phyloP scores from a whole-genome alignment of 2,797 vertebrate genomes.

The Meda fulgida region DNA sequence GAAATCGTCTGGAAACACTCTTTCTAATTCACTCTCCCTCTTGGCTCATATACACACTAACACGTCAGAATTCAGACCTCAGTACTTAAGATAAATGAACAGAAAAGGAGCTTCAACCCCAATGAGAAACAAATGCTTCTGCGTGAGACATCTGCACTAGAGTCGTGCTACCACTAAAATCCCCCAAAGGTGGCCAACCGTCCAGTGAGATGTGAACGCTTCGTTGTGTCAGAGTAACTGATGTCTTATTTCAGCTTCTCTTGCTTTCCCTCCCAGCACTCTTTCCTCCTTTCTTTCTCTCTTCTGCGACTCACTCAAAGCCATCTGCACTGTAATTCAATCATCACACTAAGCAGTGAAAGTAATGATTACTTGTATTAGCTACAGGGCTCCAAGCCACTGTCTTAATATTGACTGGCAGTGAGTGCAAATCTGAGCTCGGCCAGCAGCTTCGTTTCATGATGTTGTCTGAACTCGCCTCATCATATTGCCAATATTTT shows the following conservation, averaged over 20 bases:
- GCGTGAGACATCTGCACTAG: background rate
- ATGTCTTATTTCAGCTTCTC: conserved; percentile 53
- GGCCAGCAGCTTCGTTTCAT: conserved; percentile 4
- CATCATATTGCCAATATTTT: too few relatives aligned
- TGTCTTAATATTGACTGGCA: conserved; percentile 59
- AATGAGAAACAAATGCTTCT: background rate
- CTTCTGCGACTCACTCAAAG: conserved; percentile 47
- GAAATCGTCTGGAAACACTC: conserved; percentile 36
- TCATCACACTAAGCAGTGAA: conserved; percentile 60
- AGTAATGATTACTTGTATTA: conserved; percentile 59
- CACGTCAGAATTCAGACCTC: conserved; percentile 2
- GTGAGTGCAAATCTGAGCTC: conserved; percentile 34
- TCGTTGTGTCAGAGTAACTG: conserved; percentile 36
- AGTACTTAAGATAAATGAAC: background rate
- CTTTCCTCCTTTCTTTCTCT: conserved; percentile 22
- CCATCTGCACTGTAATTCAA: conserved; percentile 76
- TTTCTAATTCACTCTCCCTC: conserved; percentile 28
- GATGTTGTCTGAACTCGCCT: conserved; percentile 1
- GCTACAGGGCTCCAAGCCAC: conserved; percentile 56
- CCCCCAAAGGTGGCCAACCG: conserved; percentile 21
- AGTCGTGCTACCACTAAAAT: background rate
- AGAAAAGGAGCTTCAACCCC: conserved; percentile 11
- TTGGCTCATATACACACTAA: conserved; percentile 21
- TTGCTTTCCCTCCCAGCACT: conserved; percentile 21
- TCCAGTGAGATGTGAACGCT: conserved; percentile 28